These are phyloP conservation scores for Mellivora capensis DNA, from an alignment of 2,113 vertebrate genomes.

Conservation along the genomic window DNA sequence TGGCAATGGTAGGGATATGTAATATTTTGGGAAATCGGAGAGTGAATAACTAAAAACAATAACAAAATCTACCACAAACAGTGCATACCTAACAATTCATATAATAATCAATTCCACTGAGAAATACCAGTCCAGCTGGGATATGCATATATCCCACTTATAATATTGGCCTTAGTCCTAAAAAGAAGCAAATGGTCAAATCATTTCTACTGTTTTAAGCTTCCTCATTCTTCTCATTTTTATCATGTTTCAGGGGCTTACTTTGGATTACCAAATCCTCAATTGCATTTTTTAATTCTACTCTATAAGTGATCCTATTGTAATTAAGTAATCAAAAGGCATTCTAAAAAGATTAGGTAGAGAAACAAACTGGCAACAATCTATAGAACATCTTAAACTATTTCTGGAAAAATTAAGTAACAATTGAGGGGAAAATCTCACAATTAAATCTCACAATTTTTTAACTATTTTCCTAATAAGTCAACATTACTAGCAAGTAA, in stretches of 20 bases:
- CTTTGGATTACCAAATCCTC: background rate
- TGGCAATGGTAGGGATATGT: background rate
- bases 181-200: background rate
- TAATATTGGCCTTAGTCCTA: background rate
- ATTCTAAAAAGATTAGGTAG: background rate
- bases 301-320: background rate
- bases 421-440: background rate
- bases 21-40: background rate
- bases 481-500: background rate
- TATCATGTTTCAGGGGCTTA: background rate
- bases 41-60: background rate
- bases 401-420: background rate
- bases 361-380: background rate
- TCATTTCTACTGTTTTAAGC: background rate
- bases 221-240: background rate
- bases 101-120: background rate
- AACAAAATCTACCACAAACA: background rate
- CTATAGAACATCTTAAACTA: background rate
- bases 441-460: background rate
- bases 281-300: background rate
- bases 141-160: background rate
- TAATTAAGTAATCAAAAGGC: background rate
- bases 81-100: background rate
- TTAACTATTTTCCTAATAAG: constrained; percentile 31
- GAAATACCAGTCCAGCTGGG: background rate